phyloP scores from a whole-genome alignment of 1,140 invertebrate species.

The Plutomurus gul region DNA sequence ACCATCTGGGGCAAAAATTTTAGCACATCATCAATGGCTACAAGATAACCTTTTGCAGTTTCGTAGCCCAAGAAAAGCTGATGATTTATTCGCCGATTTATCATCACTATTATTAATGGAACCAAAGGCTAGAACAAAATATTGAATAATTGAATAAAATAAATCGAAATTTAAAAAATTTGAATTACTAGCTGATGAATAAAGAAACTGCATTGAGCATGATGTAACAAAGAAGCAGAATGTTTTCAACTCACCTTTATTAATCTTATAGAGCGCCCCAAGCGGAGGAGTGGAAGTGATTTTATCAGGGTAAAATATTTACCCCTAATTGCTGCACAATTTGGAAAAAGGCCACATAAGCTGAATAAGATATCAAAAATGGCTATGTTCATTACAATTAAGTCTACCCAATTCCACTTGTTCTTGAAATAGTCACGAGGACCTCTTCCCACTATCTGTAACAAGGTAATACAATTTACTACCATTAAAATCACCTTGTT shows the following conservation, averaged over 20 bases:
- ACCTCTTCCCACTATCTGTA: conserved; percentile 35
- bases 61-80: conserved; percentile 52
- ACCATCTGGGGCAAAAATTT: conserved; percentile 64
- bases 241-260: no score
- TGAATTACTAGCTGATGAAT: no score
- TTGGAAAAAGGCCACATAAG: no score
- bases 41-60: conserved; percentile 61
- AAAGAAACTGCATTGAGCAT: no score
- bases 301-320: no score
- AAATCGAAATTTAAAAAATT: no score
- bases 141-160: neutral
- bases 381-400: conserved; percentile 17
- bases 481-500: no score
- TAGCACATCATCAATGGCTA: conserved; percentile 64
- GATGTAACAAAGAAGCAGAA: no score
- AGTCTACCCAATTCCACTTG: conserved; percentile 47
- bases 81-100: conserved; percentile 53
- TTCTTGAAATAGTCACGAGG: conserved; percentile 31
- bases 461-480: neutral
- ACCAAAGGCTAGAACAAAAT: conserved; percentile 25
- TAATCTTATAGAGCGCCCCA: no score
- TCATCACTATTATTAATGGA: conserved; percentile 51
- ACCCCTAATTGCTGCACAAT: no score
- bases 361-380: conserved; percentile 29
- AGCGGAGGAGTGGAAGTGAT: conserved; percentile 35